Evolutionary conservation across 2,113 vertebrate species (phyloP), one percentile per base, ranked within the genome.

Genomic region (Aegithalos caudatus): DNA sequence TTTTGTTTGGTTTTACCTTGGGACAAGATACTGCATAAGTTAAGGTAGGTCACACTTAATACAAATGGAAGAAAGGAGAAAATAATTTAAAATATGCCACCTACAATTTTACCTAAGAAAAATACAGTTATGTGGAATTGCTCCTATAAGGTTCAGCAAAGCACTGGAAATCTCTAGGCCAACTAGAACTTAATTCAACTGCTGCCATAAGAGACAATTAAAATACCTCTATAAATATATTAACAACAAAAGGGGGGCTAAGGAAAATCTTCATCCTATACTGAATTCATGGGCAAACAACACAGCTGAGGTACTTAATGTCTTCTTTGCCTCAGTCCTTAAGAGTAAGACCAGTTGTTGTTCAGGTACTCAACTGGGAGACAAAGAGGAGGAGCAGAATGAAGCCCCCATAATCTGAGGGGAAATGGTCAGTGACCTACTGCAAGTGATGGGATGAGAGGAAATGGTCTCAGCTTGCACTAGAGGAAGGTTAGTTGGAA

Each of bases 1-100:
- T 66, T 76, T 88, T 86, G 60, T 92, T 95, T 94, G 45, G 48
- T 90, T 94, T 85, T 67, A 90, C 76, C 60, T 82, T 66, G 67
- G 82, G 91, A 90, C 47, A 76, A 91, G 56, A 66, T 81, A 53
- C 56, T 85, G 74, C 54, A 57, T 50, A 93, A 89, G 74, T 92
- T 91, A 92, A 95, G 83, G 83, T 33, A 93, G 42, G 60, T 88
- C 94, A 91, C 71, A 67, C 44, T 84, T 89, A 37, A 80, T 64
- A 90, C 22, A 94, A 85, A 58, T 23, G 6, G 51, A 86, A 79
- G 69, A 72, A 90, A 88, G 28, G 35, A 67, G 20, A 44, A 14
- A 87, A 23, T 58, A 0, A 79, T 79, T 84, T 66, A 67, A 66
- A 86, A 73, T 20, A 19, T 10, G 3, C 19, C 20, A 70, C 12